phyloP scores from a whole-genome alignment of 2,113 vertebrate species.

The Catagonus wagneri region DNA sequence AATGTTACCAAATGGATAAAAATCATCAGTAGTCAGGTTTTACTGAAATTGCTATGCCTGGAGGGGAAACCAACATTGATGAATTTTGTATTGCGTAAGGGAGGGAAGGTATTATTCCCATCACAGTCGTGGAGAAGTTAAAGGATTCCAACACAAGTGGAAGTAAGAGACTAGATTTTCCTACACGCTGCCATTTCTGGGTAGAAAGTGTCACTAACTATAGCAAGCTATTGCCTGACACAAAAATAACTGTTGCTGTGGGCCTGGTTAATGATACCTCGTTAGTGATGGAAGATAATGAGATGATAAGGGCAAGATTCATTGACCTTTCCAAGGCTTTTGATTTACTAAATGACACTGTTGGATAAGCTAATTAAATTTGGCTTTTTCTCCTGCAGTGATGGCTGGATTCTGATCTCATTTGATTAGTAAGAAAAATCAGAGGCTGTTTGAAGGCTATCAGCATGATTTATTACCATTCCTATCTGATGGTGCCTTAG shows the following conservation, averaged over 20 bases:
- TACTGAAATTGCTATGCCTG: background rate
- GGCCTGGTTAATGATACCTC: slow-evolving; percentile 85
- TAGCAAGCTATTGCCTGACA: slow-evolving; percentile 30
- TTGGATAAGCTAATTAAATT: slow-evolving; percentile 90
- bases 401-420: slow-evolving; percentile 84
- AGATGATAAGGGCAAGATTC: slow-evolving; percentile 88
- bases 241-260: slow-evolving; percentile 73
- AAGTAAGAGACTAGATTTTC: background rate
- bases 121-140: background rate
- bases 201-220: slow-evolving; percentile 49
- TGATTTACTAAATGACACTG: slow-evolving; percentile 88
- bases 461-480: slow-evolving; percentile 85
- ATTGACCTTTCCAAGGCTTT: slow-evolving; percentile 88
- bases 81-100: background rate
- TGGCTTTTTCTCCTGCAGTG: slow-evolving; percentile 85
- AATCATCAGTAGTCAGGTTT: background rate
- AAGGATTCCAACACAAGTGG: background rate
- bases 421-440: slow-evolving; percentile 86
- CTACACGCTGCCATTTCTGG: slow-evolving; percentile 45
- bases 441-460: slow-evolving; percentile 79
- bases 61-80: background rate
- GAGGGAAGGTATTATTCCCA: background rate
- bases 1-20: background rate
- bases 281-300: slow-evolving; percentile 87
- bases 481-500: slow-evolving; percentile 81